These are phyloP conservation scores for Acronicta leporina DNA, from an alignment of 2,888 invertebrate genomes.

Conservation along the genomic window DNA sequence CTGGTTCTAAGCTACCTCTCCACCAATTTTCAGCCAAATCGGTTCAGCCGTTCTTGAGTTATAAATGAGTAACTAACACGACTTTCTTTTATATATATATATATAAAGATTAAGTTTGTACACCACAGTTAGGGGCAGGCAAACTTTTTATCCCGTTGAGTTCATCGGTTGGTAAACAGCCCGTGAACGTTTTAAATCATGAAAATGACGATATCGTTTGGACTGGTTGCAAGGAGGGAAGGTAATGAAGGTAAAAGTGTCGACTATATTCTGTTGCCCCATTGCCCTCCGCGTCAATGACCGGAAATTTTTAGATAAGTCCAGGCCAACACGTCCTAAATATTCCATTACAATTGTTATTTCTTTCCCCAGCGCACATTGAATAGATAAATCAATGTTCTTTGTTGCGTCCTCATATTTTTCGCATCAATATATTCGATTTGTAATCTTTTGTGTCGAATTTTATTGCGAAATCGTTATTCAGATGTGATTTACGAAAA, in stretches of 20 bases:
- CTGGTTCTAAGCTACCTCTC: too few relatives aligned
- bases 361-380: constrained; percentile 60
- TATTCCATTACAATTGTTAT: constrained; percentile 69
- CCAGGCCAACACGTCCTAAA: constrained; percentile 68
- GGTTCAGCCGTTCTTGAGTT: too few relatives aligned
- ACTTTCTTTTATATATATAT: too few relatives aligned
- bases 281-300: constrained; percentile 74
- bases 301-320: constrained; percentile 80
- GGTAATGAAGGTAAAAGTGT: constrained; percentile 68
- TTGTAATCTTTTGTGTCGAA: constrained; percentile 52
- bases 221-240: constrained; percentile 32
- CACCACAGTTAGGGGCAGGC: background rate
- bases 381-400: constrained; percentile 66
- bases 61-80: too few relatives aligned
- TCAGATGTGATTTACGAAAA: constrained; percentile 47
- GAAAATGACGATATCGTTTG: constrained; percentile 16
- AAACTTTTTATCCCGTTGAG: constrained; percentile 1
- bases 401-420: constrained; percentile 64
- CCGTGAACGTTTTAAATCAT: constrained; percentile 29
- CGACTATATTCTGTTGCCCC: constrained; percentile 66
- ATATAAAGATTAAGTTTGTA: background rate
- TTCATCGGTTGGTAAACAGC: background rate
- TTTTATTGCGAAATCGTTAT: constrained; percentile 52
- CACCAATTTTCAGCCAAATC: too few relatives aligned
- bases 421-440: constrained; percentile 54